Base-by-base conservation (phyloP, 1,140 invertebrate genomes). In the Anastrepha ludens region DNA sequence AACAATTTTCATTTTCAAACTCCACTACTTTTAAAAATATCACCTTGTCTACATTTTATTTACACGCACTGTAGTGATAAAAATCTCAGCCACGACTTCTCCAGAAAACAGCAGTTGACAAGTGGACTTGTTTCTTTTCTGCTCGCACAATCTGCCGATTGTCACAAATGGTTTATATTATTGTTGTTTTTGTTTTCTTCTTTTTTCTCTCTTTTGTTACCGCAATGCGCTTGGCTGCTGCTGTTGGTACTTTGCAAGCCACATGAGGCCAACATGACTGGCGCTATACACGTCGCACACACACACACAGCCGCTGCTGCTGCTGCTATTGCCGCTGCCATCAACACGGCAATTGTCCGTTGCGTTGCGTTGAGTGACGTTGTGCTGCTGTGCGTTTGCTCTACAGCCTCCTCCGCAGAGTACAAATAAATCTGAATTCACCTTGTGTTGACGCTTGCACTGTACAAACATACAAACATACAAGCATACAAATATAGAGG, bases 341-440 rank as follows among this genome's bases (percentile, higher is more conserved):
- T 81, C 44, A 81, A 55, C 47, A 78, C 74, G 74, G n/a, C 47
- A 58, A 58, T 81, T 81, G 74, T 81, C 47, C 74, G 47, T 55
- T 81, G 74, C 74, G 41, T 20, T 81, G 47, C n/a, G n/a, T 81
- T 11, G 60, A 13, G 60, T n/a, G 4, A 13, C 11, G 4, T 0
- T 67, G 64, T 9, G 64, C 64, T 67, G 29, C 64, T 67, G 64
- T 67, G 11, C 64, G 20, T 67, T 62, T 62, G 15, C 64, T 39
- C 2, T 67, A 5, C 64, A 29, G 44, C 47, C 74, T 17, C n/a
- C 47, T 20, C 9, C 74, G 17, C 47, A 5, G n/a, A 20, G 47
- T n/a, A 81, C 47, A 81, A 81, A 81, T 58, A 81, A 81, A 81
- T 81, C 74, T 55, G 74, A 47, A 81, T 81, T 41, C 2, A n/a